These are phyloP conservation scores for Drosophila watanabei DNA, from an alignment of 1,140 invertebrate species.

Conservation along the genomic window DNA sequence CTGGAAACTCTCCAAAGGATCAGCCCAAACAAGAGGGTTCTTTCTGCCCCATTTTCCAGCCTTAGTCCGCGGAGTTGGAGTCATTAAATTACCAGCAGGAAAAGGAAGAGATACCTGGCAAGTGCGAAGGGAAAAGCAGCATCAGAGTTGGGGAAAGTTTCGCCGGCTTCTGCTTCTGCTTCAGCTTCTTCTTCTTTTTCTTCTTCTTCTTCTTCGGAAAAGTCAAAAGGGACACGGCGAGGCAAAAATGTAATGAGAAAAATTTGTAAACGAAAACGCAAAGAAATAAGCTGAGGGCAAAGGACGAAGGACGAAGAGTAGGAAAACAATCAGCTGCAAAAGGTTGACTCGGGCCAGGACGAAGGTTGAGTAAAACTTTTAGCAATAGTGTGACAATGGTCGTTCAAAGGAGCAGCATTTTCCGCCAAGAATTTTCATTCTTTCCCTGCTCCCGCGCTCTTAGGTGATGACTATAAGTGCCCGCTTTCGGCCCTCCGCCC, in stretches of 20 bases:
- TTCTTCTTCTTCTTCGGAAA: conserved; percentile 24
- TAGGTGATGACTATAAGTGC: conserved; percentile 37
- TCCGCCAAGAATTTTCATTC: conserved; percentile 52
- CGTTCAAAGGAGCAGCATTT: conserved; percentile 24
- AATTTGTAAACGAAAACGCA: conserved; percentile 51
- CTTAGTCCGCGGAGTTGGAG: conserved; percentile 31
- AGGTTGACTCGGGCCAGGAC: conserved; percentile 11
- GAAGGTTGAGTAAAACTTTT: conserved; percentile 55
- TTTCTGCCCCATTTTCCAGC: background rate
- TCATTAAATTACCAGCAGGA: conserved; percentile 73
- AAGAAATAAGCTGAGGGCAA: conserved; percentile 31
- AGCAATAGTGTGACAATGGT: conserved; percentile 66
- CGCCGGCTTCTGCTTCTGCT: conserved; percentile 15
- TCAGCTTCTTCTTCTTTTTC: no score
- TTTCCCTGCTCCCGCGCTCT: conserved; percentile 41
- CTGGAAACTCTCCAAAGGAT: background rate
- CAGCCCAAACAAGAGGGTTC: background rate
- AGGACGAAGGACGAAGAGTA: conserved; percentile 14
- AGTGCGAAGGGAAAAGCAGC: conserved; percentile 18
- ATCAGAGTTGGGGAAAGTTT: conserved; percentile 37
- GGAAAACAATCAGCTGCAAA: conserved; percentile 58
- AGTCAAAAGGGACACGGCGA: conserved; percentile 49
- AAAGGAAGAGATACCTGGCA: conserved; percentile 20
- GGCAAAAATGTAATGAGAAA: conserved; percentile 78
- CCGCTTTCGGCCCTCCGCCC: background rate